phyloP scores from a whole-genome alignment of 2,797 vertebrate genomes.

The Catharus ustulatus region DNA sequence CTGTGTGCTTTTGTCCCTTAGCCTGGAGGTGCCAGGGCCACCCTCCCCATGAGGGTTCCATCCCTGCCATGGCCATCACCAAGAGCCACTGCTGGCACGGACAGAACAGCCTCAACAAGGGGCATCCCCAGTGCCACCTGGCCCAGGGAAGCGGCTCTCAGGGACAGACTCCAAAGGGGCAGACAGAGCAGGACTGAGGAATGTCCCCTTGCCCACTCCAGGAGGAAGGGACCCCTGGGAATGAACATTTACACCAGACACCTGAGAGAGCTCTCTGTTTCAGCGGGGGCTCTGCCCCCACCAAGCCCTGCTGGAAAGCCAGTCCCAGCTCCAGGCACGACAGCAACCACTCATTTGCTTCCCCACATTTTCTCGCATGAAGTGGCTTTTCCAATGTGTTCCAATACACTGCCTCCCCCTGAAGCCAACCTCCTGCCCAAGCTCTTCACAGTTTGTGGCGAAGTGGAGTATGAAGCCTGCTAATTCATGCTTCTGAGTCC shows the following conservation, averaged over 20 bases:
- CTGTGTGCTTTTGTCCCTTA: not conserved
- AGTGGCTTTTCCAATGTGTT: constrained; percentile 22
- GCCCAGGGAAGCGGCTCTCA: rapidly evolving
- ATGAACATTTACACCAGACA: not conserved
- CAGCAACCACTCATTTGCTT: not conserved
- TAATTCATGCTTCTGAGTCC: constrained; percentile 2
- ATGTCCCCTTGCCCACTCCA: not conserved
- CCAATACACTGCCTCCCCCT: constrained; percentile 11
- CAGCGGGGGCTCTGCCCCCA: not conserved
- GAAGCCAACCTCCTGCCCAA: constrained; percentile 55
- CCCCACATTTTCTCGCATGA: not conserved
- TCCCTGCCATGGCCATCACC: not conserved
- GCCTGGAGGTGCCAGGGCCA: not conserved
- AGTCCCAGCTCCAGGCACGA: not conserved
- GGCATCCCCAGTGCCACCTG: not conserved
- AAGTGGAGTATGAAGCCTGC: constrained; percentile 22
- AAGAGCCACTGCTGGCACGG: rapidly evolving
- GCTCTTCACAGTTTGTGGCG: constrained; percentile 17
- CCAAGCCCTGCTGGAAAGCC: not conserved
- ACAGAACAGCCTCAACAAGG: not conserved
- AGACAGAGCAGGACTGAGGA: not conserved
- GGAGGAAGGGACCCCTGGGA: not conserved
- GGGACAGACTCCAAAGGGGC: not conserved
- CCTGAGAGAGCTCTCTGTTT: not conserved
- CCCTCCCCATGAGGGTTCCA: too few species aligned